Percentiles rank a stretch among this genome's conserved stretches.
Conservation (phyloP, 2,888 invertebrate genomes). For the Uloborus plumipes region DNA sequence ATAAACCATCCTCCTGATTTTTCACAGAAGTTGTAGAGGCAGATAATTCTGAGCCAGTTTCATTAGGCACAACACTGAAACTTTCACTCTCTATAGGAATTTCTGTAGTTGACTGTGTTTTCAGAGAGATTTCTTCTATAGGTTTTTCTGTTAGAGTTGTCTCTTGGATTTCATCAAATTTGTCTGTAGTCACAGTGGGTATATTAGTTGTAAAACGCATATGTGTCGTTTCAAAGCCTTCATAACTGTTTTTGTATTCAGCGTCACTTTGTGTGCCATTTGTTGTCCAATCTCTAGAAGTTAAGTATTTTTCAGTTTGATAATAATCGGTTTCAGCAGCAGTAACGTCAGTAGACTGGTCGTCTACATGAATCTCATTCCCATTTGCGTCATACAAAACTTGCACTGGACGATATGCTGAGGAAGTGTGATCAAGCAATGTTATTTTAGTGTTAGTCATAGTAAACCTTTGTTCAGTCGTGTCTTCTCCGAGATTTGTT, state of each 20-base stretch:
- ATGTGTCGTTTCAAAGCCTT: background rate
- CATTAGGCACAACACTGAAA: too few relatives aligned
- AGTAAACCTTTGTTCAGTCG: slow-evolving; percentile 57
- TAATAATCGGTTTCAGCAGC: background rate
- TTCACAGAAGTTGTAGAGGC: too few relatives aligned
- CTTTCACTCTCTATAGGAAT: background rate
- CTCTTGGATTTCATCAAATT: background rate
- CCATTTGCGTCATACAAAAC: slow-evolving; percentile 55
- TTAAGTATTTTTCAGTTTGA: background rate
- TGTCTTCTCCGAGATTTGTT: slow-evolving; percentile 43
- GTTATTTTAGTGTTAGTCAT: slow-evolving; percentile 27
- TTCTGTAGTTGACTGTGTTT: background rate
- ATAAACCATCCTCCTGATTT: too few relatives aligned
- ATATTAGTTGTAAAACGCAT: background rate
- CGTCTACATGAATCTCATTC: slow-evolving; percentile 68
- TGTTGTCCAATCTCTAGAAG: background rate
- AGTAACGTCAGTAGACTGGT: slow-evolving; percentile 51
- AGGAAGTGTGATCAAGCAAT: slow-evolving; percentile 2
- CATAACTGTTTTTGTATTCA: background rate
- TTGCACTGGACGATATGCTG: slow-evolving; percentile 3
- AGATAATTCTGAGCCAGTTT: too few relatives aligned
- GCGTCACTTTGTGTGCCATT: background rate
- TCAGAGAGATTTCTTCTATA: background rate
- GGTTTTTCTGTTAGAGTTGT: background rate
- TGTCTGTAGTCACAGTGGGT: background rate